phyloP scores from a whole-genome alignment of 1,140 invertebrate species.

The Paraescarpia echinospica region DNA sequence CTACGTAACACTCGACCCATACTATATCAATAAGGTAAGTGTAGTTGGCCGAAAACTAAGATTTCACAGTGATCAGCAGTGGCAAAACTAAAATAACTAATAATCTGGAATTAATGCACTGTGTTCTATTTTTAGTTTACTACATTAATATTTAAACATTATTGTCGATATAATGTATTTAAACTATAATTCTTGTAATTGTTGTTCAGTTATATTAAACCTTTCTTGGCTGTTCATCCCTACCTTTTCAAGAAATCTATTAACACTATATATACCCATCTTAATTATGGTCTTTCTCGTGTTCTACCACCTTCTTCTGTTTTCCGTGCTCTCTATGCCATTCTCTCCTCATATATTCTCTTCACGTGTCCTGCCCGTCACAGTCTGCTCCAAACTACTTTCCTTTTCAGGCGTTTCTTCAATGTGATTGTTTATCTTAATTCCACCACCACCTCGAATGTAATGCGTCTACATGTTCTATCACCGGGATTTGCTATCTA shows the following conservation, averaged over 20 bases:
- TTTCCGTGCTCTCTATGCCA: too few species aligned
- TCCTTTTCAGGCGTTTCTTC: too few species aligned
- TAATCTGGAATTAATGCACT: neutral
- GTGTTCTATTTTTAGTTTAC: neutral
- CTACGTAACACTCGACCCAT: conserved; percentile 29
- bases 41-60: neutral
- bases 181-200: neutral
- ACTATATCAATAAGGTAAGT: conserved; percentile 30
- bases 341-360: too few species aligned
- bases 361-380: too few species aligned
- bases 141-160: neutral
- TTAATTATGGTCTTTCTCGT: too few species aligned
- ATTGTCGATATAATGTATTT: neutral
- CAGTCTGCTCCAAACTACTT: too few species aligned
- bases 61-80: neutral
- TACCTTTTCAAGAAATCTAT: too few species aligned
- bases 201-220: too few species aligned
- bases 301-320: too few species aligned
- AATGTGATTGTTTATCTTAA: too few species aligned
- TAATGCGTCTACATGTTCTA: neutral
- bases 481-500: neutral
- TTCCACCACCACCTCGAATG: neutral
- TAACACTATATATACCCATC: too few species aligned
- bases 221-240: too few species aligned
- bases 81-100: neutral